Evolutionary conservation across 2,888 invertebrate genomes (phyloP).

Genomic region (Cybosia mesomella): DNA sequence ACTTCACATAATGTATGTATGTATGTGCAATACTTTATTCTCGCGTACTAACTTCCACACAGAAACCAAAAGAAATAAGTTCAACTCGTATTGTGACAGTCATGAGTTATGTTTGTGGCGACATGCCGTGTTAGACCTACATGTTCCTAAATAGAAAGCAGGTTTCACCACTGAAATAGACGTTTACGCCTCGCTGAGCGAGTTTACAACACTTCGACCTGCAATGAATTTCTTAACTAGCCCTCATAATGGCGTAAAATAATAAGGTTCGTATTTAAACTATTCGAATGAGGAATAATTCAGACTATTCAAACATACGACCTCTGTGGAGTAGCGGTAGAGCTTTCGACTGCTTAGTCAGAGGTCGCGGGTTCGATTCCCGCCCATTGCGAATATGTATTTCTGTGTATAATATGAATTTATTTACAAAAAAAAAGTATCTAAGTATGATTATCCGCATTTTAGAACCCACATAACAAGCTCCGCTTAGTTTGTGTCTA

Average conservation of each 20-base stretch:
- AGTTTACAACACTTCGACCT: constrained; percentile 9
- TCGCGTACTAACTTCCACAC: not conserved
- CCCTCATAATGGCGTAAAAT: constrained; percentile 1
- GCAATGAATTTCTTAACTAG: constrained; percentile 9
- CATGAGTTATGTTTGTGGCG: constrained; percentile 9
- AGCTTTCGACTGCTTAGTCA: too few species aligned
- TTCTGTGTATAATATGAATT: too few species aligned
- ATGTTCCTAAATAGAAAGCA: constrained; percentile 32
- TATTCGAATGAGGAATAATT: too few species aligned
- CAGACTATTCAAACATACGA: too few species aligned
- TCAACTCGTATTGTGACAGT: constrained; percentile 10
- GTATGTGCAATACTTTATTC: not conserved
- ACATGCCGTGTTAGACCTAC: constrained; percentile 22
- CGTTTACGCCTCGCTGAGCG: constrained; percentile 13
- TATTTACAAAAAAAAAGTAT: too few species aligned
- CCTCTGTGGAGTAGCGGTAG: too few species aligned
- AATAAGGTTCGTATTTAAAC: not conserved
- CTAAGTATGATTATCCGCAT: too few species aligned
- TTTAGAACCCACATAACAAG: too few species aligned
- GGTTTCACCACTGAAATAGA: constrained; percentile 27
- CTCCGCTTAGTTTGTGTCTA: too few species aligned
- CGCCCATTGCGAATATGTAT: too few species aligned
- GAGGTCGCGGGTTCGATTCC: too few species aligned
- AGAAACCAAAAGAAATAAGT: not conserved
- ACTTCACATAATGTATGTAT: not conserved